Conservation (phyloP, 2,797 vertebrate genomes). For the Hylomyscus alleni region DNA sequence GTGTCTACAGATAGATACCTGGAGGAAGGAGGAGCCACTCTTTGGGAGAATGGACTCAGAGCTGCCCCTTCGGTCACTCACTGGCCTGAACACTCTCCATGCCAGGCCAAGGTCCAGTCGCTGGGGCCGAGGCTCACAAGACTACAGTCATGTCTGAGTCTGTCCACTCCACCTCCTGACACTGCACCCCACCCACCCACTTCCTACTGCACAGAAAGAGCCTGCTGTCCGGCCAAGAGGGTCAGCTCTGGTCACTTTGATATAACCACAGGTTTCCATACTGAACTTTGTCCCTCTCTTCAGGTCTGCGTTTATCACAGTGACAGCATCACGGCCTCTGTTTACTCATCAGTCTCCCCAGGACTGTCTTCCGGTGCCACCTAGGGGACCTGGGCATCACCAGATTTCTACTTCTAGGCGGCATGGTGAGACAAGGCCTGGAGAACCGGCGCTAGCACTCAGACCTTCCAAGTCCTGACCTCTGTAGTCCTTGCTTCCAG, state of each 20-base stretch:
- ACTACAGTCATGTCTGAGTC: not conserved
- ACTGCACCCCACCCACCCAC: not conserved
- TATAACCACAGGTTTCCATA: constrained; percentile 40
- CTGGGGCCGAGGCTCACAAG: not conserved
- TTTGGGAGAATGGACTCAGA: not conserved
- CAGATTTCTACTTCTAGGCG: not conserved
- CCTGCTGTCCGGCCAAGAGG: not conserved
- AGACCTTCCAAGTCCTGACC: not conserved
- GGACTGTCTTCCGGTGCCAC: constrained; percentile 44
- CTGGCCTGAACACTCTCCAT: not conserved
- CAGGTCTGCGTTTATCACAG: constrained; percentile 52
- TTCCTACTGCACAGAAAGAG: not conserved
- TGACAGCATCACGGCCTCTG: constrained; percentile 49
- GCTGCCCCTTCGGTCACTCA: not conserved
- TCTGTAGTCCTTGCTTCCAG: not conserved
- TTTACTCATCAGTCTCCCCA: constrained; percentile 53
- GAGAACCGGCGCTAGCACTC: rapidly evolving
- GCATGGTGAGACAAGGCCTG: not conserved
- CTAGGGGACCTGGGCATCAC: not conserved
- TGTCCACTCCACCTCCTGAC: not conserved
- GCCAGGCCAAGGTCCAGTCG: not conserved
- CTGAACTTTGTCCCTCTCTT: constrained; percentile 67
- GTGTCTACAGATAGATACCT: not conserved
- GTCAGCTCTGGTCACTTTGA: constrained; percentile 41
- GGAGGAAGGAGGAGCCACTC: not conserved